phyloP scores from a whole-genome alignment of 2,888 invertebrate genomes.

The Lottia scabra region DNA sequence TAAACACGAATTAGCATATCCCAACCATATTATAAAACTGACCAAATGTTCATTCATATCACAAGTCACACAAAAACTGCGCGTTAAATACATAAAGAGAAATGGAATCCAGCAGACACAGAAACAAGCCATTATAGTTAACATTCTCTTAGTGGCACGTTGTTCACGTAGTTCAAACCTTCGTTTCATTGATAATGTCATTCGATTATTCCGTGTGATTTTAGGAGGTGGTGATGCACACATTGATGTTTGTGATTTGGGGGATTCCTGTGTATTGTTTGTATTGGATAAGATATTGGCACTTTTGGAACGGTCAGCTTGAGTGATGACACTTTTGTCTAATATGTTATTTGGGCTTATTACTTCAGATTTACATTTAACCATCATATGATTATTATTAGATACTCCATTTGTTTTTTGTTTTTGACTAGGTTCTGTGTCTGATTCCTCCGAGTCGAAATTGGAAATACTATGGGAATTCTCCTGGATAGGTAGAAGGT shows the following conservation, averaged over 20 bases:
- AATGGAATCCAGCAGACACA: constrained; percentile 70
- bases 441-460: neutral
- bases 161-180: constrained; percentile 65
- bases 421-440: neutral
- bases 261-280: constrained; percentile 3
- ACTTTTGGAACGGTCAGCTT: constrained; percentile 31
- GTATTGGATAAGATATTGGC: constrained; percentile 28
- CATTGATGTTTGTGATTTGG: constrained; percentile 3
- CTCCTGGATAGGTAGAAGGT: neutral
- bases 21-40: constrained; percentile 68
- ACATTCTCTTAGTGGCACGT: constrained; percentile 68
- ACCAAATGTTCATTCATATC: constrained; percentile 57
- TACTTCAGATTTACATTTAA: constrained; percentile 11
- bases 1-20: constrained; percentile 67
- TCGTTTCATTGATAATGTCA: constrained; percentile 48
- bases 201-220: constrained; percentile 26
- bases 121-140: constrained; percentile 68
- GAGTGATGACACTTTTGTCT: neutral
- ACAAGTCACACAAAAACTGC: constrained; percentile 59
- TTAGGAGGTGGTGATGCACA: constrained; percentile 19
- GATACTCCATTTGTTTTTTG: neutral
- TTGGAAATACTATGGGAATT: neutral
- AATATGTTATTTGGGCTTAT: neutral
- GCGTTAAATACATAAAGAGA: constrained; percentile 66
- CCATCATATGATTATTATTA: constrained; percentile 1